Evolutionary conservation across 2,797 vertebrate species (phyloP).

Genomic region (Poecilia picta): DNA sequence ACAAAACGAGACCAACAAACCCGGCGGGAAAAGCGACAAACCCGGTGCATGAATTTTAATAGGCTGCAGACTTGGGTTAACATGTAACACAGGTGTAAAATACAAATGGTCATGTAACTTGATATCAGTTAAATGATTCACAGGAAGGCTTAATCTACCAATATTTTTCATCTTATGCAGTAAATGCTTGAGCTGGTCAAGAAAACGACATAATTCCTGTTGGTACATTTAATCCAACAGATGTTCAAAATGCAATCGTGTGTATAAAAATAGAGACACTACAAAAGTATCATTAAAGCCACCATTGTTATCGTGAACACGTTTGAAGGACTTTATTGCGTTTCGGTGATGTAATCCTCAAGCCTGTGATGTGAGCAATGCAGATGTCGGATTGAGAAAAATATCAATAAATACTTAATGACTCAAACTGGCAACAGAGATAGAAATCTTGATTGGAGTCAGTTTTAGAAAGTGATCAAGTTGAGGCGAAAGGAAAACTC

Average conservation of each 20-base stretch:
- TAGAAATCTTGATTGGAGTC: neutral
- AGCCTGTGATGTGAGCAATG: neutral
- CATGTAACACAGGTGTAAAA: neutral
- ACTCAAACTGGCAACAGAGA: neutral
- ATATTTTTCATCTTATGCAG: neutral
- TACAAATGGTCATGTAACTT: no score
- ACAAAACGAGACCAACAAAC: neutral
- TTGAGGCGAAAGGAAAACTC: neutral
- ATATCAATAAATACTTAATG: neutral
- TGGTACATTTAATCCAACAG: neutral
- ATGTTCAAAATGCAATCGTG: neutral
- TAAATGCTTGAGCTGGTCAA: neutral
- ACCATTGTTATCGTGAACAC: neutral
- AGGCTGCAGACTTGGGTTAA: neutral
- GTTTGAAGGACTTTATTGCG: neutral
- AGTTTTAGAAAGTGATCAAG: neutral
- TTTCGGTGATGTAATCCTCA: neutral
- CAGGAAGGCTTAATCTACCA: neutral
- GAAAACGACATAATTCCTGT: neutral
- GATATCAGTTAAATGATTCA: neutral
- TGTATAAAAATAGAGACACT: neutral
- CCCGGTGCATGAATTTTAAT: neutral
- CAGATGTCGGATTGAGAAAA: neutral
- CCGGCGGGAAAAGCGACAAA: neutral
- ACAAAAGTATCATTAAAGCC: no score